Percentiles rank a stretch among this genome's conserved stretches.
Evolutionary conservation across 2,888 invertebrate genomes (phyloP).

Genomic region (Phortica okadai): DNA sequence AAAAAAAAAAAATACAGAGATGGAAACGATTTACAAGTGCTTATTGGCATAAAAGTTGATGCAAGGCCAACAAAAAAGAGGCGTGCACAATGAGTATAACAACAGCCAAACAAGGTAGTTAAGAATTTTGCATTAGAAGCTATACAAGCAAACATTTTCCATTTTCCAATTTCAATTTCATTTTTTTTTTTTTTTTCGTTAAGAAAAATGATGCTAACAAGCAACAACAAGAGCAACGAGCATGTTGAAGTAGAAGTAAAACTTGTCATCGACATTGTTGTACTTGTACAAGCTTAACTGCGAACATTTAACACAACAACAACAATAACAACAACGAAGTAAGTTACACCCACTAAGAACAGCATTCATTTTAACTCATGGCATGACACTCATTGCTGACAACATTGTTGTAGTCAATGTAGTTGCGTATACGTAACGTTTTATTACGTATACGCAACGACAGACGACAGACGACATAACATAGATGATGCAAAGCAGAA

Average conservation of each 20-base stretch:
- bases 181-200: background rate
- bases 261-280: background rate
- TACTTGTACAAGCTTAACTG: constrained; percentile 1
- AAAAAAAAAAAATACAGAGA: background rate
- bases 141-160: background rate
- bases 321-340: background rate
- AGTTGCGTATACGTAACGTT: too few species aligned
- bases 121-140: background rate
- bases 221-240: background rate
- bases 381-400: too few species aligned
- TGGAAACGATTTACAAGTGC: background rate
- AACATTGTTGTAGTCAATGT: too few species aligned
- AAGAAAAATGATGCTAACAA: constrained; percentile 17
- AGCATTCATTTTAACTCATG: too few species aligned
- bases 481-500: too few species aligned
- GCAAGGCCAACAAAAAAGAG: background rate
- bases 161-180: too few species aligned
- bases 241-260: background rate
- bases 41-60: background rate
- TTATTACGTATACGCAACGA: too few species aligned
- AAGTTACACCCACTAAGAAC: background rate
- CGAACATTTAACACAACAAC: background rate
- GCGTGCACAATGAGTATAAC: background rate
- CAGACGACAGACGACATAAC: too few species aligned
- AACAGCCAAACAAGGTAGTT: background rate